Percentiles rank a stretch among this genome's conserved stretches.
Evolutionary conservation across 2,113 vertebrate species (phyloP).

Genomic region (Calidris pugnax): DNA sequence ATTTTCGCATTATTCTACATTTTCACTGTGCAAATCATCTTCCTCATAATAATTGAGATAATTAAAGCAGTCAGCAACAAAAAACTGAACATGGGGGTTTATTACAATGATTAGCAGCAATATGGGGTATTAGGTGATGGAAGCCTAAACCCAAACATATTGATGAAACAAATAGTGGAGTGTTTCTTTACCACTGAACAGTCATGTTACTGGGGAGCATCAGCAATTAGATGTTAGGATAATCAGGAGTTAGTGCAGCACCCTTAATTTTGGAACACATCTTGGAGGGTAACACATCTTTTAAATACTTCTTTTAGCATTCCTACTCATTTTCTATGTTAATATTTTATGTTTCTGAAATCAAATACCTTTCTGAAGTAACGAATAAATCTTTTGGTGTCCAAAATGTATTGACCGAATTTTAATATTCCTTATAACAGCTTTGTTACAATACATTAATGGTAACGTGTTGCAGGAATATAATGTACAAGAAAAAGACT

Average conservation of each 20-base stretch:
- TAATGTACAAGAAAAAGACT: neutral
- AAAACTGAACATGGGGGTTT: neutral
- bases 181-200: neutral
- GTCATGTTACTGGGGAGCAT: neutral
- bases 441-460: neutral
- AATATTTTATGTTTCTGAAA: constrained; percentile 18
- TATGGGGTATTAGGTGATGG: neutral
- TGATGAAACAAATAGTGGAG: neutral
- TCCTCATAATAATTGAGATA: neutral
- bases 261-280: neutral
- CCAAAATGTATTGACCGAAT: neutral
- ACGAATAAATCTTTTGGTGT: neutral
- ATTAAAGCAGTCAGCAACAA: neutral
- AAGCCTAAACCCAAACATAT: neutral
- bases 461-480: neutral
- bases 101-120: neutral
- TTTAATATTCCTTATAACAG: neutral
- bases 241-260: neutral
- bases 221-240: neutral
- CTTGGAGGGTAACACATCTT: neutral
- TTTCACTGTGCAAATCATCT: neutral
- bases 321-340: neutral
- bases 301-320: neutral
- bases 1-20: neutral
- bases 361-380: neutral